Base-by-base conservation (phyloP, 2,113 vertebrate species). In the Dermatemys mawii region DNA sequence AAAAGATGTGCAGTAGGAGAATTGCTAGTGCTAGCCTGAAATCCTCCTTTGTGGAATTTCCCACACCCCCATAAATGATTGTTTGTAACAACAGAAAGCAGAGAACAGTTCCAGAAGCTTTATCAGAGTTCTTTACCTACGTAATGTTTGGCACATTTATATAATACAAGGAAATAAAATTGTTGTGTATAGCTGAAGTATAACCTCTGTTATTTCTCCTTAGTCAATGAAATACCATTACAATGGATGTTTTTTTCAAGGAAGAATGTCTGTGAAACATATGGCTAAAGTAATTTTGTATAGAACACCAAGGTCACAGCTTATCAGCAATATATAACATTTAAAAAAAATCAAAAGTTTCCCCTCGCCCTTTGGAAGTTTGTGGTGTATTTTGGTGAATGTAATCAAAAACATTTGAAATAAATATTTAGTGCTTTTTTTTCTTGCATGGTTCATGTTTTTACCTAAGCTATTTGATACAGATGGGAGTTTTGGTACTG, bases 121-220 rank as follows among this genome's bases (percentile, higher is more conserved):
- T 92, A 86, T 91, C 89, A 81, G 88, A 49, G 53, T 92, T 88
- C 90, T 90, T 96, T 84, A 91, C 90, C 95, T 93, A 96, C 2
- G 26, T 92, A 95, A 94, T 93, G 94, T 94, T 95, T 92, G 78
- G 90, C 90, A 89, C 85, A 78, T 97, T 97, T 96, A 87, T 95
- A 96, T 94, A 97, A 95, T 97, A 95, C 97, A 97, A 94, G 95
- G 97, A 95, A 94, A 96, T 91, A 96, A 97, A 97, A 92, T 91
- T 94, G 79, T 88, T 90, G 90, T 84, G 82, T 93, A 85, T 83
- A 92, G 78, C 94, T 94, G 91, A 95, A 94, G 83, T 90, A 85
- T 83, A 93, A 94, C 93, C 92, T 93, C 96, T 93, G 70, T 92
- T 95, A 78, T 97, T 96, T 97, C 95, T 95, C 82, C 93, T 96